Evolutionary conservation across 2,113 vertebrate species (phyloP), one percentile per base, ranked within the genome.

Genomic region (Meles meles): DNA sequence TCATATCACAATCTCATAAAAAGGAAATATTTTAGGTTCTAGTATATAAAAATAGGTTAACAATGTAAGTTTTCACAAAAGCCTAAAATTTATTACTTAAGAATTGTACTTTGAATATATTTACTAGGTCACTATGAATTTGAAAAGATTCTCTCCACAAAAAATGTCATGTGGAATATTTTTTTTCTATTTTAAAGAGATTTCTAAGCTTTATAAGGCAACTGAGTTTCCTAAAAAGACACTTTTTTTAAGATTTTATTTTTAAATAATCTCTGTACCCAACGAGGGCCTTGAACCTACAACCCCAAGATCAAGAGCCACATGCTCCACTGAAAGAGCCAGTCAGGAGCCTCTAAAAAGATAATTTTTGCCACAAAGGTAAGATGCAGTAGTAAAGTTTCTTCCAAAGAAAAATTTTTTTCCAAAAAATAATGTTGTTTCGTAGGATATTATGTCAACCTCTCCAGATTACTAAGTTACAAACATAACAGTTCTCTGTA

Each of bases 181-280:
- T 71, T 14, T 71, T 96, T 85, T 61, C 71, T 74, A 83, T 87
- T 94, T 92, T 88, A 27, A 95, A 89, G 87, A 27, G 14, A 87
- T 49, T 88, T 76, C 44, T 55, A 94, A 79, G 39, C 47, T 74
- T 82, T 87, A 82, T 55, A 96, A 83, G 63, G 18, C 9, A 82
- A 85, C 21, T 93, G 15, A 90, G 31, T 90, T n/a, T 90, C 69
- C 52, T 81, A 44, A 93, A 89, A 94, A 71, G n/a, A 92, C 18
- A 21, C 3, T 34, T 93, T 74, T 72, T 47, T 47, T 18, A 76
- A 77, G 14, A 77, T 76, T 44, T 76, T 76, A 44, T 76, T 76
- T 76, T 76, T 77, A 77, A 77, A 42, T 77, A 31, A 77, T 47
- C 42, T 77, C 27, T 77, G 31, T 15, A 31, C 74, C 42, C 74